phyloP scores from a whole-genome alignment of 2,797 vertebrate species.

The Dermochelys coriacea region DNA sequence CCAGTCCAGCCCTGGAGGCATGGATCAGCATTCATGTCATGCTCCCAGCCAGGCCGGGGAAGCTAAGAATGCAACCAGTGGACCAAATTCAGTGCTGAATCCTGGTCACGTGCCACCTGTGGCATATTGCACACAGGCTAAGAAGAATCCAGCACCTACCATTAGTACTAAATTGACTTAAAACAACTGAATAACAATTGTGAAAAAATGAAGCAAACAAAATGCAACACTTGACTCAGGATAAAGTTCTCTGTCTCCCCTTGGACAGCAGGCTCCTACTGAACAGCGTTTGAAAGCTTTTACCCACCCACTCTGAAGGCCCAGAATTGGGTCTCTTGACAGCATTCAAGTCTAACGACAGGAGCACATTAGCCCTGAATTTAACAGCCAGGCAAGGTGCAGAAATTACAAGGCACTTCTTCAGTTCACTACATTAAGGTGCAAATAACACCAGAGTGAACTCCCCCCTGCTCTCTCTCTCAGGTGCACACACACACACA shows the following conservation, averaged over 20 bases:
- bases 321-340: accelerated
- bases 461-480: accelerated
- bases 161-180: background rate
- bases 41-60: no score
- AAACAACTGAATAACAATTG: background rate
- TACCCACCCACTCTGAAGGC: background rate
- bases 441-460: accelerated
- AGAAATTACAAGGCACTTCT: background rate
- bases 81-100: no score
- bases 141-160: background rate
- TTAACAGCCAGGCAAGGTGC: background rate
- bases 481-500: accelerated
- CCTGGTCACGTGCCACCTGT: no score
- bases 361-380: background rate
- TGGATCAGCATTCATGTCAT: no score
- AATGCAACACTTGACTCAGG: background rate
- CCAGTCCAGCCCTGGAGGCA: no score
- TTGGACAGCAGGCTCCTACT: background rate
- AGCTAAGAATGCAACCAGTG: no score
- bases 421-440: accelerated
- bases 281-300: background rate
- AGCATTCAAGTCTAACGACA: no score
- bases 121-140: no score
- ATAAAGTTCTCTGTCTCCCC: background rate
- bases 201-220: background rate